phyloP scores from a whole-genome alignment of 2,888 invertebrate genomes.

The Crematogaster levior region DNA sequence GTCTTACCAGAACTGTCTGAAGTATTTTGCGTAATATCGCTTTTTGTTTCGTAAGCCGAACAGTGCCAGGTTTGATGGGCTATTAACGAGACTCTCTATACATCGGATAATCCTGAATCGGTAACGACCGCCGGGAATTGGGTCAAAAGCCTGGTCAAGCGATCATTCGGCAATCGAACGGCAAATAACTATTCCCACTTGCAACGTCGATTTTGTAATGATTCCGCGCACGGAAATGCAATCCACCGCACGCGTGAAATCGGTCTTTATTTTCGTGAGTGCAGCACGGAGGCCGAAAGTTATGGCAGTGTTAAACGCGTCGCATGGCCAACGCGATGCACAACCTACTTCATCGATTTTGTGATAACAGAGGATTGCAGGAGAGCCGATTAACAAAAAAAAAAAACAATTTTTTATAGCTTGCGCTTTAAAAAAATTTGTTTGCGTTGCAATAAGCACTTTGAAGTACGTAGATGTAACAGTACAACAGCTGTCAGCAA shows the following conservation, averaged over 20 bases:
- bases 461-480: conserved; percentile 11
- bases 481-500: neutral
- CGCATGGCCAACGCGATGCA: neutral
- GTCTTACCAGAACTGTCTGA: neutral
- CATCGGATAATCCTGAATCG: conserved; percentile 68
- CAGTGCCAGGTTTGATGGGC: conserved; percentile 43
- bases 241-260: conserved; percentile 45
- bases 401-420: neutral
- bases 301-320: conserved; percentile 20
- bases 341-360: conserved; percentile 12
- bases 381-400: conserved; percentile 39
- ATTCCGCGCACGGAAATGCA: conserved; percentile 49
- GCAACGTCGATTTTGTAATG: conserved; percentile 46
- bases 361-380: neutral
- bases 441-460: conserved; percentile 18
- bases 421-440: conserved; percentile 36
- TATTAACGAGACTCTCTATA: conserved; percentile 62
- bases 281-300: conserved; percentile 10
- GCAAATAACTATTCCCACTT: conserved; percentile 51
- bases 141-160: conserved; percentile 60
- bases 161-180: conserved; percentile 63
- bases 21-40: neutral
- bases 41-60: conserved; percentile 40
- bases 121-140: conserved; percentile 63
- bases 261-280: conserved; percentile 34